Percentiles rank a stretch among this genome's conserved stretches.
phyloP scores from a whole-genome alignment of 1,140 invertebrate species.

The Ceratosolen solmsi region DNA sequence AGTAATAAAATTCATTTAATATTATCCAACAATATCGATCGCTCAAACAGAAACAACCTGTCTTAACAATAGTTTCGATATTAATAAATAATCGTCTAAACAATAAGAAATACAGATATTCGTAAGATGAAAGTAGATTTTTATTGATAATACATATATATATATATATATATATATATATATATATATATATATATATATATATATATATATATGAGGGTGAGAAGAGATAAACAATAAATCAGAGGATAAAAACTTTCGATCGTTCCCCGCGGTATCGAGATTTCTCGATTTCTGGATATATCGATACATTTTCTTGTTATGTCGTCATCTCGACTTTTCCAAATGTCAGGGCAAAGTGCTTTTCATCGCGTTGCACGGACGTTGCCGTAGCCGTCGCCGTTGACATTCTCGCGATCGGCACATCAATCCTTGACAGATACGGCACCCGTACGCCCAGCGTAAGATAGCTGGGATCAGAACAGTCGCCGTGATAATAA shows the following conservation, averaged over 20 bases:
- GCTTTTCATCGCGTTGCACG: not conserved
- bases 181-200: too few relatives aligned
- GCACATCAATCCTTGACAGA: not conserved
- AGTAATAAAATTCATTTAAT: too few relatives aligned
- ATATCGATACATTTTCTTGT: conserved; percentile 21
- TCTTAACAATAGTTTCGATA: too few relatives aligned
- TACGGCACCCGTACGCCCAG: not conserved
- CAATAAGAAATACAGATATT: not conserved
- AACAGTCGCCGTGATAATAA: not conserved
- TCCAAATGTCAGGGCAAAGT: not conserved
- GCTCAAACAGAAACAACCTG: too few relatives aligned
- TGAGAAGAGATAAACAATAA: not conserved
- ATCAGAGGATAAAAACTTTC: not conserved
- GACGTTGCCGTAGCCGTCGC: not conserved
- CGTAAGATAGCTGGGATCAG: too few relatives aligned
- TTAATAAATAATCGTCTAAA: too few relatives aligned
- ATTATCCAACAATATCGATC: too few relatives aligned
- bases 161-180: too few relatives aligned
- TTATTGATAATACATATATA: not conserved
- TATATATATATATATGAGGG: too few relatives aligned
- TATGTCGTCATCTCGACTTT: not conserved
- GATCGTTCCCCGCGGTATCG: not conserved
- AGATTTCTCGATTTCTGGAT: not conserved
- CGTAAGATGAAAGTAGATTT: not conserved
- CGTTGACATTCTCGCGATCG: conserved; percentile 22